Percentiles rank a stretch among this genome's conserved stretches.
These are phyloP conservation scores for Tringa solitaria DNA, from an alignment of 2,113 vertebrate species.

Conservation along the genomic window DNA sequence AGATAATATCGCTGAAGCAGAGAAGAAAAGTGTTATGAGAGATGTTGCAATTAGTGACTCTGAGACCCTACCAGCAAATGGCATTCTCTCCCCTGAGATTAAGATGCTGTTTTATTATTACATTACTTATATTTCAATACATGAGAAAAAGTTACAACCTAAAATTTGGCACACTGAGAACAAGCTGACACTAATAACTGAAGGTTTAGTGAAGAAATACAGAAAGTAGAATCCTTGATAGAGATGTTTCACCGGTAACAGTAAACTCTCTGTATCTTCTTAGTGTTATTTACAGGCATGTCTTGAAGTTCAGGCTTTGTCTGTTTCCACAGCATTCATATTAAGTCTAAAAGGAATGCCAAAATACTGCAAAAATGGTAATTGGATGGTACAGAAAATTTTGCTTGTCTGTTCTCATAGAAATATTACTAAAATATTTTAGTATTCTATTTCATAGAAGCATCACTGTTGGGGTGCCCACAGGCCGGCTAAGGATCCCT, in stretches of 20 bases:
- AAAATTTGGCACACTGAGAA: background rate
- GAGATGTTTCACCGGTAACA: background rate
- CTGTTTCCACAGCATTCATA: background rate
- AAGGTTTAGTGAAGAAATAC: background rate
- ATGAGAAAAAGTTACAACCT: background rate
- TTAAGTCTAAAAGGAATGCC: background rate
- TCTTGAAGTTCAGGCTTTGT: background rate
- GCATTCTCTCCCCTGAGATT: background rate
- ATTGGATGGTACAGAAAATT: background rate
- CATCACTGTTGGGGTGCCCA: background rate
- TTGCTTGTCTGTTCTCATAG: background rate
- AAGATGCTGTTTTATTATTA: background rate
- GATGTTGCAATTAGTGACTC: background rate
- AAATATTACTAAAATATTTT: background rate
- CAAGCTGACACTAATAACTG: background rate
- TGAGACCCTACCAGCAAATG: background rate
- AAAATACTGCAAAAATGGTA: background rate
- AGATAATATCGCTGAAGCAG: background rate
- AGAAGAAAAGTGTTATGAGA: background rate
- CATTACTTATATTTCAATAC: background rate
- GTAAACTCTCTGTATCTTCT: background rate
- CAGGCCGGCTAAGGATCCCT: background rate
- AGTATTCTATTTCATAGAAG: background rate
- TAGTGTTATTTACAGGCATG: background rate
- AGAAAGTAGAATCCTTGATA: background rate